Evolutionary conservation across 92 coral and sea anemone species (phyloP).

Genomic region (Epizoanthus illoricatus): DNA sequence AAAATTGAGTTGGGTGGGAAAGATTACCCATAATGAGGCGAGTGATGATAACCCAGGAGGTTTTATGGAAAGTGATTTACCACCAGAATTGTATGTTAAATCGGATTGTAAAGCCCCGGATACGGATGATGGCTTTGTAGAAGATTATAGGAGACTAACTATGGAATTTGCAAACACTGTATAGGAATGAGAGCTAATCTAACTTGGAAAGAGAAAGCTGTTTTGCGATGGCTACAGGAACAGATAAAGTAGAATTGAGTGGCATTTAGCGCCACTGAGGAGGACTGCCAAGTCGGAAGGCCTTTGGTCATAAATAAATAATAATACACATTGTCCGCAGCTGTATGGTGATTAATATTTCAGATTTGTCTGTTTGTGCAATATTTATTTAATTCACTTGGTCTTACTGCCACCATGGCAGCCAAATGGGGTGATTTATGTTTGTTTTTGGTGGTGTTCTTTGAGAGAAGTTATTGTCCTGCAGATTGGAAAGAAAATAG

Average conservation of each 20-base stretch:
- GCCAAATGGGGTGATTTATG: too few relatives aligned
- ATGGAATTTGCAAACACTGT: constrained; percentile 13
- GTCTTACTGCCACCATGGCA: too few relatives aligned
- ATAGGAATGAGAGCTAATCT: neutral
- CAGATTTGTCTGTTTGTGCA: too few relatives aligned
- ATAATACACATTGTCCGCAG: too few relatives aligned
- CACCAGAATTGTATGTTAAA: neutral
- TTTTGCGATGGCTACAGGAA: constrained; percentile 9
- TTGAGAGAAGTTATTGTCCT: too few relatives aligned
- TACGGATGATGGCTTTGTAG: neutral
- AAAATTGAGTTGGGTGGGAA: constrained; percentile 29
- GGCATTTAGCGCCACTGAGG: too few relatives aligned
- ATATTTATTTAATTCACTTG: too few relatives aligned
- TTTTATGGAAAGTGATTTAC: neutral
- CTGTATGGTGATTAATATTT: too few relatives aligned
- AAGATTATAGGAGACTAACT: constrained; percentile 31
- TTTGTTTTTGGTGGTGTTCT: too few relatives aligned
- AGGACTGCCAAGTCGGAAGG: too few relatives aligned
- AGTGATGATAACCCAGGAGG: neutral
- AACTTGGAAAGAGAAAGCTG: constrained; percentile 11
- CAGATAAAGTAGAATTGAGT: constrained; percentile 6
- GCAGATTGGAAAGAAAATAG: too few relatives aligned
- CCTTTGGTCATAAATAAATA: too few relatives aligned
- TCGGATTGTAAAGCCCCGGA: neutral
- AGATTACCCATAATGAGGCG: neutral